A percentile compares a stretch with the other conserved stretches of the same genome.
These are phyloP conservation scores for Dicyrtomina minuta DNA, from an alignment of 2,888 invertebrate genomes.

Conservation along the genomic window DNA sequence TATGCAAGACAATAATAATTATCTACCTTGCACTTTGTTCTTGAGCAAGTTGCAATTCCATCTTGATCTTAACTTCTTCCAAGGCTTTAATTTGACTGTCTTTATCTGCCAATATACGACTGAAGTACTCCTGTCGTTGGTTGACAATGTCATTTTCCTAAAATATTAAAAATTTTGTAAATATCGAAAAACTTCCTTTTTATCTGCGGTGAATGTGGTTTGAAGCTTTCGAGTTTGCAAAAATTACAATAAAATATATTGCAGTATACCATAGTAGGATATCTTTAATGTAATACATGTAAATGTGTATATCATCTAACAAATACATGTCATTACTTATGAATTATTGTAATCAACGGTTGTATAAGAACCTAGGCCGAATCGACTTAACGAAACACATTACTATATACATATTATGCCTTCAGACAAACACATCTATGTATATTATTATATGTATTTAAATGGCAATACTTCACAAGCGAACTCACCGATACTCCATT, in stretches of 20 bases:
- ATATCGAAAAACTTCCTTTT: neutral
- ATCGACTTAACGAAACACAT: too few species aligned
- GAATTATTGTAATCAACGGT: neutral
- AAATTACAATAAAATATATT: too few species aligned
- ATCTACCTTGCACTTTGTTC: constrained; percentile 28
- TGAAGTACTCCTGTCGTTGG: constrained; percentile 23
- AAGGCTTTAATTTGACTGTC: constrained; percentile 34
- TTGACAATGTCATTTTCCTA: constrained; percentile 28
- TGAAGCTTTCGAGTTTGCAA: too few species aligned
- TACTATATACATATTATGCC: too few species aligned
- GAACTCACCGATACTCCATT: constrained; percentile 20
- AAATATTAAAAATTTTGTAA: neutral
- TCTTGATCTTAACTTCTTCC: constrained; percentile 29
- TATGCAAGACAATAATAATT: too few species aligned
- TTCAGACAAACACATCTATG: too few species aligned
- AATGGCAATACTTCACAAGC: neutral
- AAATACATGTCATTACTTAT: neutral
- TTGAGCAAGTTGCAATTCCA: constrained; percentile 26
- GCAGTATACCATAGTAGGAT: too few species aligned
- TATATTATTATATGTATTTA: neutral
- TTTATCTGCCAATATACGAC: constrained; percentile 29
- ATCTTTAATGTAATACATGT: neutral
- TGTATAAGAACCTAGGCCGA: too few species aligned
- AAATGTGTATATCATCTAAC: neutral
- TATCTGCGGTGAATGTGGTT: too few species aligned